Base-by-base conservation (phyloP, 2,113 vertebrate species). In the Galemys pyrenaicus region DNA sequence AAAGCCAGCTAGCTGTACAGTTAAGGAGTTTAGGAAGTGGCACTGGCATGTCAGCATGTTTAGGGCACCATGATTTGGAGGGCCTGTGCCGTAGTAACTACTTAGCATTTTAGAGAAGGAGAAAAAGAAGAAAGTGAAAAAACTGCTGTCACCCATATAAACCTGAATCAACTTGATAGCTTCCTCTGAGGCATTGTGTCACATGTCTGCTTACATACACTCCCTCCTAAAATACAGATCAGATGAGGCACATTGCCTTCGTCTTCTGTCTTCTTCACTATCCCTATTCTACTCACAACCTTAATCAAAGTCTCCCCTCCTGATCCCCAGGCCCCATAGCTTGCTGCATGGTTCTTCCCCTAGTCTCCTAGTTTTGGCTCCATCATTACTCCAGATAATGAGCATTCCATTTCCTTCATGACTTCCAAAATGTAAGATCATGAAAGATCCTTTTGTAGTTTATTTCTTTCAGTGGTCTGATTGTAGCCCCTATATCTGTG, bases 361-460 rank as follows among this genome's bases (percentile, higher is more conserved):
- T 32, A n/a, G 37, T 65, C 17, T 74, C 62, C 41, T 89, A 64
- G 44, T 73, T 83, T 54, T 60, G 81, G 68, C 32, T 87, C 24
- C 65, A 26, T 71, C 62, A 35, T 79, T 87, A 80, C 35, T 54
- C 49, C 37, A 75, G 39, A 37, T 94, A 37, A 19, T 39, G 46
- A 74, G 10, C 20, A 73, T 58, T 64, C 56, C 28, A 37, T 80
- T 37, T 83, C 65, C 71, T 92, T 35, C n/a, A 32, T 79, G 73
- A 87, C 65, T 90, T 88, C 64, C 71, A 83, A 70, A 87, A 94
- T 70, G 56, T 70, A 37, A n/a, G 41, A 30, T 83, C 54, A 77
- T 22, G 13, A 28, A 79, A 87, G 64, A 60, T 78, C 28, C 32
- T 89, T 80, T 82, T 54, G 60, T 82, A 16, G 51, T 87, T 78